These are phyloP conservation scores for Tragelaphus buxtoni DNA, from an alignment of 2,113 vertebrate species.

Conservation along the genomic window DNA sequence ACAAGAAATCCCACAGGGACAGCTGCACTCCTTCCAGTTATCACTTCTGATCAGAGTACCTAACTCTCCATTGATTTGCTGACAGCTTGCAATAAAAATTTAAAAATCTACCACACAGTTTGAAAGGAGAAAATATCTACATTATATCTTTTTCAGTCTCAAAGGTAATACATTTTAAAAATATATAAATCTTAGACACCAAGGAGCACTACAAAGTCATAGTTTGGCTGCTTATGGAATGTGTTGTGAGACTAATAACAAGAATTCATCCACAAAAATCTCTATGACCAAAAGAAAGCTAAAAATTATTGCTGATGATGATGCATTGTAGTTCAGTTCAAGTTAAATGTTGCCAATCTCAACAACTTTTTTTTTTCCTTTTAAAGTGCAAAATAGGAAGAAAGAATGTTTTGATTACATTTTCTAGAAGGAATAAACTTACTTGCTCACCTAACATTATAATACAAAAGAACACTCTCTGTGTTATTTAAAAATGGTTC, in stretches of 20 bases:
- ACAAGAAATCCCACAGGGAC: background rate
- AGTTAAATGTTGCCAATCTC: background rate
- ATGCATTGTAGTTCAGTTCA: background rate
- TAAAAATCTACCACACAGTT: background rate
- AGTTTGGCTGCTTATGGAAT: background rate
- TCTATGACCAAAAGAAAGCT: background rate
- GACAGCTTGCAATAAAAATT: conserved; percentile 41
- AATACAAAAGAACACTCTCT: background rate
- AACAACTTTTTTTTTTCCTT: background rate
- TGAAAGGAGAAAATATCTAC: background rate
- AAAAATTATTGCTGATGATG: background rate
- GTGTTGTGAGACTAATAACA: background rate
- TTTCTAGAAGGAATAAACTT: background rate
- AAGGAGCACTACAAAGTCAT: background rate
- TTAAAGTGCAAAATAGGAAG: background rate
- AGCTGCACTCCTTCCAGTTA: conserved; percentile 21
- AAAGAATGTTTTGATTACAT: background rate
- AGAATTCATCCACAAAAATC: background rate
- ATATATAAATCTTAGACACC: background rate
- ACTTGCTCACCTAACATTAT: background rate
- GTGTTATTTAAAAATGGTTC: background rate
- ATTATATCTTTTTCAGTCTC: background rate
- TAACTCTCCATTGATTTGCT: conserved; percentile 62
- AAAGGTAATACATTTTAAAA: conserved; percentile 43
- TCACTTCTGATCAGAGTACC: conserved; percentile 44